phyloP scores from a whole-genome alignment of 2,797 vertebrate species.

The Acanthornis magna region DNA sequence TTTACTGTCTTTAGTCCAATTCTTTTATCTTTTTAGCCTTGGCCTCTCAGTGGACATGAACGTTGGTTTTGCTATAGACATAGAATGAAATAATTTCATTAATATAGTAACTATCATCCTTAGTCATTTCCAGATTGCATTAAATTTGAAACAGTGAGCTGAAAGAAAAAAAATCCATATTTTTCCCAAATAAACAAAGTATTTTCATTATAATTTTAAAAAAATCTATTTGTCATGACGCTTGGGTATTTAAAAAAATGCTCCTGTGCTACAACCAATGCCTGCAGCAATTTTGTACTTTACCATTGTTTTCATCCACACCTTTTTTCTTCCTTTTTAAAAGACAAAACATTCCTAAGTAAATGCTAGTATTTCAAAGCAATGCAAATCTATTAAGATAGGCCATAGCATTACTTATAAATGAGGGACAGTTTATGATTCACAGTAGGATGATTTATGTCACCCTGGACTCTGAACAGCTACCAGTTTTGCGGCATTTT shows the following conservation, averaged over 20 bases:
- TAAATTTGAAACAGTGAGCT: slow-evolving; percentile 23
- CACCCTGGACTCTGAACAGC: neutral
- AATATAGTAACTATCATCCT: neutral
- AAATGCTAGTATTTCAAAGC: neutral
- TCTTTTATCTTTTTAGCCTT: neutral
- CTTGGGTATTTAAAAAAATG: neutral
- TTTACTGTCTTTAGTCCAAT: neutral
- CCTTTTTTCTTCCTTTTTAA: neutral
- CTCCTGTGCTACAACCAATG: neutral
- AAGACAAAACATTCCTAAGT: neutral
- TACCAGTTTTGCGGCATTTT: neutral
- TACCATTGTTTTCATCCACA: neutral
- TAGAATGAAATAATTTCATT: slow-evolving; percentile 35
- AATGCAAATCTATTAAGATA: neutral
- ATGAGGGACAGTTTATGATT: neutral
- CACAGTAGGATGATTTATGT: neutral
- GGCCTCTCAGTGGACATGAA: neutral
- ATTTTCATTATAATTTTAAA: neutral
- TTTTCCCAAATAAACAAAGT: neutral
- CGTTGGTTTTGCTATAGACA: neutral
- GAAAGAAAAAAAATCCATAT: neutral
- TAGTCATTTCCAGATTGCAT: slow-evolving; percentile 22
- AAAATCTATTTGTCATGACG: neutral
- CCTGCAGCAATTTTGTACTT: neutral
- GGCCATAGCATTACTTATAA: neutral